phyloP scores from a whole-genome alignment of 2,113 vertebrate genomes.

The Chitala chitala region DNA sequence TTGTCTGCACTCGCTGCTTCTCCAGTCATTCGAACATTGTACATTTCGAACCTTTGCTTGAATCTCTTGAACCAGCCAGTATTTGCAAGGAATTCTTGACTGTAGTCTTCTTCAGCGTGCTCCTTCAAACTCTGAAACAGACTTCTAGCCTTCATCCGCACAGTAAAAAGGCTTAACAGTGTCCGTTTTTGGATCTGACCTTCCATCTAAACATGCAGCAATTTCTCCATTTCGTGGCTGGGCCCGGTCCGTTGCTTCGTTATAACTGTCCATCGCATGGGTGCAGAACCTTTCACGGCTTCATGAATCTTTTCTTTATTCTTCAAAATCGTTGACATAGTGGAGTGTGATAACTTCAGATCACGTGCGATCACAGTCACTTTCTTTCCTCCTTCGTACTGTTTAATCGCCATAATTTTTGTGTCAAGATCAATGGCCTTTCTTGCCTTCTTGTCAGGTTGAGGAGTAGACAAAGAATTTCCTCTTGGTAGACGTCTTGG shows the following conservation, averaged over 20 bases:
- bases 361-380: conserved; percentile 5
- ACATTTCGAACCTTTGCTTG: background rate
- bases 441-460: background rate
- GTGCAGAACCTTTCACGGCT: conserved; percentile 17
- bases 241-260: background rate
- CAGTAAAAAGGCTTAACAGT: background rate
- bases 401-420: conserved; percentile 20
- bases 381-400: conserved; percentile 15
- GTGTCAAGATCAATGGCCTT: conserved; percentile 17
- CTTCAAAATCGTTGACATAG: conserved; percentile 20
- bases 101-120: background rate
- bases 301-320: conserved; percentile 12
- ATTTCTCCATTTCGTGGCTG: conserved; percentile 14
- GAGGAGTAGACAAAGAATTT: too few relatives aligned
- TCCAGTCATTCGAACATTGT: conserved; percentile 1
- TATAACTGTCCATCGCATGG: conserved; percentile 21
- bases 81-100: conserved; percentile 5
- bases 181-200: conserved; percentile 9
- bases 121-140: background rate
- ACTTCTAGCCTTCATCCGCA: conserved; percentile 1
- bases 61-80: conserved; percentile 13
- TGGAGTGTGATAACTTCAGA: conserved; percentile 16
- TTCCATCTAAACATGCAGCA: conserved; percentile 1
- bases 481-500: too few relatives aligned
- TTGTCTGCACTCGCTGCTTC: conserved; percentile 5